Evolutionary conservation across 2,797 vertebrate genomes (phyloP).

Genomic region (Antennarius maculatus): DNA sequence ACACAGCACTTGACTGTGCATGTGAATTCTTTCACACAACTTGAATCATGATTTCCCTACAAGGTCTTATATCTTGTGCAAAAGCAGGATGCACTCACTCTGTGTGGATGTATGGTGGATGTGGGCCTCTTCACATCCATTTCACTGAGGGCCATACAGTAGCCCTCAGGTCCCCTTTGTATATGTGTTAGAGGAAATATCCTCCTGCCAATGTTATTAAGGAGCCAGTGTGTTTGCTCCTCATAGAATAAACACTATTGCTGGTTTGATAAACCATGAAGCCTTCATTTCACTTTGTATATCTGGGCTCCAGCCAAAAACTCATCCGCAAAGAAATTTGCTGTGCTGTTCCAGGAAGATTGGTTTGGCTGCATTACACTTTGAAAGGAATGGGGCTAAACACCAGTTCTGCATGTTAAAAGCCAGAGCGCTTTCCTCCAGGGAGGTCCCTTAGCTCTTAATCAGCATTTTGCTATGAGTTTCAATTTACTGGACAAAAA

Average conservation of each 20-base stretch:
- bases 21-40: slow-evolving; percentile 3
- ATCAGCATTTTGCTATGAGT: slow-evolving; percentile 75
- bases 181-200: slow-evolving; percentile 54
- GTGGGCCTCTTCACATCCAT: slow-evolving; percentile 35
- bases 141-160: slow-evolving; percentile 44
- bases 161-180: slow-evolving; percentile 41
- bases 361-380: slow-evolving; percentile 64
- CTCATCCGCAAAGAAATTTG: slow-evolving; percentile 62
- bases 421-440: slow-evolving; percentile 49
- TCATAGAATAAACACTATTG: slow-evolving; percentile 66
- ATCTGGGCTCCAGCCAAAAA: slow-evolving; percentile 57
- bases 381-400: slow-evolving; percentile 60
- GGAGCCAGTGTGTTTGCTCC: slow-evolving; percentile 54
- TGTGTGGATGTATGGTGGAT: slow-evolving; percentile 32
- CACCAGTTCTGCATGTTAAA: slow-evolving; percentile 72
- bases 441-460: slow-evolving; percentile 68
- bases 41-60: slow-evolving; percentile 30
- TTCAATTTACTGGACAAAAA: slow-evolving; percentile 63
- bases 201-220: slow-evolving; percentile 57
- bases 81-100: slow-evolving; percentile 19
- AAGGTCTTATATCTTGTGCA: slow-evolving; percentile 24
- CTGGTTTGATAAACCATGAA: slow-evolving; percentile 72
- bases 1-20: slow-evolving; percentile 9
- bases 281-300: slow-evolving; percentile 71
- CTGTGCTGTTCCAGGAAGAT: slow-evolving; percentile 60